Evolutionary conservation across 2,113 vertebrate species (phyloP).

Genomic region (Tragelaphus buxtoni): DNA sequence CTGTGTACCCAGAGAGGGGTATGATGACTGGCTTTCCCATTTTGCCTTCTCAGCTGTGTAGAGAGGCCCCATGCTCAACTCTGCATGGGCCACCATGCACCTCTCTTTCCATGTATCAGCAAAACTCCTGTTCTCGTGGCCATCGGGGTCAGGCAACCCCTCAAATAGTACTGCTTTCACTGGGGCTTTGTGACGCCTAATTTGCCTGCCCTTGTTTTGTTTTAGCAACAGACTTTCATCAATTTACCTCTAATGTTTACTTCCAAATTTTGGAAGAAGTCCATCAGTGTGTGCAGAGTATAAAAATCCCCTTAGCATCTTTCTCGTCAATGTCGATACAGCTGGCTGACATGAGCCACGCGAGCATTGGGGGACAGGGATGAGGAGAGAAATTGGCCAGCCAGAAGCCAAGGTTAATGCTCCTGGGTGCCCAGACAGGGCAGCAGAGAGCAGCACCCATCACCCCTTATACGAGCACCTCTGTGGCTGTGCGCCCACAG

Average conservation of each 20-base stretch:
- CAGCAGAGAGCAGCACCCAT: neutral
- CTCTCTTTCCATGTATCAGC: neutral
- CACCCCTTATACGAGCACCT: neutral
- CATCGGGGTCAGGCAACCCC: neutral
- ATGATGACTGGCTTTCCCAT: neutral
- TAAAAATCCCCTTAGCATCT: neutral
- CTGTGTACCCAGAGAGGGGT: neutral
- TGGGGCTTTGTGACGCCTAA: neutral
- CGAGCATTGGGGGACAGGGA: too few species aligned
- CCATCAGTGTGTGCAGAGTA: neutral
- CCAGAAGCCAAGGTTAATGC: fast-evolving
- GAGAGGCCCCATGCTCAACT: neutral
- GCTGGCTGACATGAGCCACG: fast-evolving
- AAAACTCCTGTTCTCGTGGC: neutral
- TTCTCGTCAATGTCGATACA: neutral
- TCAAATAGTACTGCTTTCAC: neutral
- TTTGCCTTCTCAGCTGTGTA: neutral
- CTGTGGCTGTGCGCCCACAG: neutral
- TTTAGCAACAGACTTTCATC: neutral
- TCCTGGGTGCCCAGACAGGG: neutral
- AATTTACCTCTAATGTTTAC: neutral
- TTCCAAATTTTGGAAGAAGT: neutral
- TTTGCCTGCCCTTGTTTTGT: neutral
- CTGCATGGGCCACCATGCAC: fast-evolving
- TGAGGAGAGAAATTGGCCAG: neutral